Evolutionary conservation across 1,140 invertebrate genomes (phyloP).

Genomic region (Atopsyche davidsoni): DNA sequence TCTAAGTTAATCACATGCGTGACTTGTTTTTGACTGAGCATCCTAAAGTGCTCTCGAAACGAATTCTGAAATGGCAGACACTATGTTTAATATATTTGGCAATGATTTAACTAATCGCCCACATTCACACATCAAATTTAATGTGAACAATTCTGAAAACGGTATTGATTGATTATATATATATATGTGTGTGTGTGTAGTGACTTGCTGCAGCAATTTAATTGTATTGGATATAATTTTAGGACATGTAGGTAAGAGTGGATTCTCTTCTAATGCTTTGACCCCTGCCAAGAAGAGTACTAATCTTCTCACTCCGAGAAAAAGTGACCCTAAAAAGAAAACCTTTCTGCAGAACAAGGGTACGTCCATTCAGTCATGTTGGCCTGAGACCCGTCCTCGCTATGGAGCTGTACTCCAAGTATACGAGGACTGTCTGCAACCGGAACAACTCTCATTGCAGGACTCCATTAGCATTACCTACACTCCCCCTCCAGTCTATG

Average conservation of each 20-base stretch:
- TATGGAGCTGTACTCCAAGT: conserved; percentile 9
- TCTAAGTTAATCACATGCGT: background rate
- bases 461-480: conserved; percentile 13
- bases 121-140: conserved; percentile 1
- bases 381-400: background rate
- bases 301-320: conserved; percentile 8
- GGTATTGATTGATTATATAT: background rate
- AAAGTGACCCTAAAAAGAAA: conserved; percentile 15
- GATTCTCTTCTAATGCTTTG: background rate
- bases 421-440: conserved; percentile 10
- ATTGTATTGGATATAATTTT: background rate
- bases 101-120: conserved; percentile 29
- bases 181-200: too few relatives aligned
- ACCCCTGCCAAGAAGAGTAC: conserved; percentile 13
- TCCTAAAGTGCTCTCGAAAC: background rate
- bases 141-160: conserved; percentile 9
- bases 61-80: conserved; percentile 36
- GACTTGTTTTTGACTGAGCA: background rate
- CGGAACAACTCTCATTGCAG: background rate
- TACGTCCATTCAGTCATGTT: conserved; percentile 9
- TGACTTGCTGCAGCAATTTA: too few relatives aligned
- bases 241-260: conserved; percentile 9
- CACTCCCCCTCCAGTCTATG: background rate
- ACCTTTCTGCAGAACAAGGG: conserved; percentile 19
- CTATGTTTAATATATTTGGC: conserved; percentile 44